Evolutionary conservation across 2,888 invertebrate species (phyloP).

Genomic region (Agrochola circellaris): DNA sequence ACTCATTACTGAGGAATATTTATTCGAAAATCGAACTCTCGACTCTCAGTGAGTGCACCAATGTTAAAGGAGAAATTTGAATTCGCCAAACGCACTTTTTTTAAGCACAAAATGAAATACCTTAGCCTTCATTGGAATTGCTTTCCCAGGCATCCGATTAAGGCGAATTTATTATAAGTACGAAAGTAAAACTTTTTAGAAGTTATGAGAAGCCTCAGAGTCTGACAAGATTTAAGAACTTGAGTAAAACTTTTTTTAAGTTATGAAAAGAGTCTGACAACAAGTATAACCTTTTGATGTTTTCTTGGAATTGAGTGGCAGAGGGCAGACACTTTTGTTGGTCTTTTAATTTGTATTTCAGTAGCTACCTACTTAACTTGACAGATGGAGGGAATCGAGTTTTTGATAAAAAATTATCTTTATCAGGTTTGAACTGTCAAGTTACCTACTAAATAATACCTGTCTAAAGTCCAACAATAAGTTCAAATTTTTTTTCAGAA

Average conservation of each 20-base stretch:
- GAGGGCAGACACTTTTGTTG: neutral
- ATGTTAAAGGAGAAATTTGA: neutral
- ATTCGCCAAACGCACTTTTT: neutral
- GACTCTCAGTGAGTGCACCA: neutral
- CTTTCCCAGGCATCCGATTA: neutral
- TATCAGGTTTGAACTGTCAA: neutral
- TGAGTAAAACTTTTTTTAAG: neutral
- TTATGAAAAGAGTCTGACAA: neutral
- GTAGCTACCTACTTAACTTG: neutral
- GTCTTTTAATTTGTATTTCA: neutral
- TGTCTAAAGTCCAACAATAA: neutral
- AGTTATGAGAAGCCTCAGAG: neutral
- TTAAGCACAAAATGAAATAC: neutral
- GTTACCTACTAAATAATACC: neutral
- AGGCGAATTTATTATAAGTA: neutral
- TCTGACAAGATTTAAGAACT: neutral
- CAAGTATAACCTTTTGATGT: neutral
- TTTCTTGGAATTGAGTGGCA: neutral
- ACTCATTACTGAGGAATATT: neutral
- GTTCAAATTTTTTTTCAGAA: neutral
- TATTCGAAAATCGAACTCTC: neutral
- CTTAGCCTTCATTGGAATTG: too few species aligned
- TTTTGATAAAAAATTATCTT: neutral
- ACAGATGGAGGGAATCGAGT: neutral
- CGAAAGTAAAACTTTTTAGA: neutral